Evolutionary conservation across 2,888 invertebrate genomes (phyloP), one percentile per base, ranked within the genome.

Genomic region (Apocheima hispidaria): DNA sequence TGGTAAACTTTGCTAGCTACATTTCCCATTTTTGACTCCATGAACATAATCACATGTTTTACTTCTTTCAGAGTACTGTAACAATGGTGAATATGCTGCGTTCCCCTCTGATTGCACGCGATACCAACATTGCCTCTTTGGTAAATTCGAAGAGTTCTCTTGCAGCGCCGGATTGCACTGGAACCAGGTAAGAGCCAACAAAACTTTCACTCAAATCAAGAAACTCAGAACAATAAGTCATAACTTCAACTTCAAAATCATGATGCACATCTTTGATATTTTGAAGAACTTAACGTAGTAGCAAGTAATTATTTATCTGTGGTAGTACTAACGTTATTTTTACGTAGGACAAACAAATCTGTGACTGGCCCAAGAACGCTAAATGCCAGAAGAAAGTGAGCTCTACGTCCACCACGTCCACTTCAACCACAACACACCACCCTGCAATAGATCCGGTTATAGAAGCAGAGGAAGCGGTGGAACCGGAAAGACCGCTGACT

Each of bases 91-190:
- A 59, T 96, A 95, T 72, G 93, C 95, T 0, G 84, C 94, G 0
- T 92, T 95, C 69, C 95, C 95, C 0, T 93, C 94, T 0, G 95
- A 97, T 74, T 97, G 97, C 76, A 92, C 92, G 0, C 94, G 95
- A 54, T 97, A 97, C 78, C 92, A 95, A 63, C 95, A 96, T 65
- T 98, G 98, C 72, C 88, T 97, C 16, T 97, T 97, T 94, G 96
- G 96, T 30, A 95, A 95, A 74, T 95, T 95, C 60, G 95, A 96
- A 79, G 93, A 94, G 16, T 95, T 95, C 72, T 88, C 94, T 12
- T 98, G 97, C 81, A 94, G 95, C 38, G 93, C 94, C 7, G 96
- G 96, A 12, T 87, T 97, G 30, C 95, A 96, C 70, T 97, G 96
- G 95, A 96, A 96, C 81, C 93, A 93, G 78, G 95, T 95, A 87